These are phyloP conservation scores for Plemyria rubiginata DNA, from an alignment of 2,888 invertebrate genomes.

Conservation along the genomic window DNA sequence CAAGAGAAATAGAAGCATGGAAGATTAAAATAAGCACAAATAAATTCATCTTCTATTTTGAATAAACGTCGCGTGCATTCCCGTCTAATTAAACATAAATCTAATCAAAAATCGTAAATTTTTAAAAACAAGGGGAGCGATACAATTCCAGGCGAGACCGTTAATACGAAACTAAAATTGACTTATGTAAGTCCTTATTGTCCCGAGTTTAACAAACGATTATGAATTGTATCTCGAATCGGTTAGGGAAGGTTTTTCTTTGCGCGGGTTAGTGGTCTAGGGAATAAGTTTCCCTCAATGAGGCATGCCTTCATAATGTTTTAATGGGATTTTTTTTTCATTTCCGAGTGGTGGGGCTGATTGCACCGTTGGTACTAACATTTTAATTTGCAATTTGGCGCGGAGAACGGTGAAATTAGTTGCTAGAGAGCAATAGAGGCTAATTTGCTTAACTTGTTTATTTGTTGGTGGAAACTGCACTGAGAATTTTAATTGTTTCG, in stretches of 20 bases:
- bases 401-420: constrained; percentile 35
- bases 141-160: constrained; percentile 44
- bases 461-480: constrained; percentile 22
- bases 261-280: constrained; percentile 6
- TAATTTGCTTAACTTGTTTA: constrained; percentile 28
- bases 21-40: constrained; percentile 1
- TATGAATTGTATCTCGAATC: not conserved
- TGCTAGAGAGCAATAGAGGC: constrained; percentile 28
- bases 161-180: constrained; percentile 59
- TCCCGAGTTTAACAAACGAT: constrained; percentile 6
- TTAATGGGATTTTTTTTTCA: constrained; percentile 54
- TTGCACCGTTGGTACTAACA: constrained; percentile 45
- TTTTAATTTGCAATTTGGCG: constrained; percentile 41
- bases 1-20: no score
- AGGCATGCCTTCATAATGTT: constrained; percentile 50
- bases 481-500: constrained; percentile 5
- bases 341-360: constrained; percentile 45
- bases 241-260: constrained; percentile 15
- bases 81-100: constrained; percentile 61
- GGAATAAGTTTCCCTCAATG: constrained; percentile 26
- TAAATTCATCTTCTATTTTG: constrained; percentile 22
- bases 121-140: constrained; percentile 58
- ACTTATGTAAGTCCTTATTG: constrained; percentile 53
- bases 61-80: constrained; percentile 40
- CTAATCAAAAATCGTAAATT: constrained; percentile 66